Base-by-base conservation (phyloP, 2,888 invertebrate species). In the Dexiosoma caninum region DNA sequence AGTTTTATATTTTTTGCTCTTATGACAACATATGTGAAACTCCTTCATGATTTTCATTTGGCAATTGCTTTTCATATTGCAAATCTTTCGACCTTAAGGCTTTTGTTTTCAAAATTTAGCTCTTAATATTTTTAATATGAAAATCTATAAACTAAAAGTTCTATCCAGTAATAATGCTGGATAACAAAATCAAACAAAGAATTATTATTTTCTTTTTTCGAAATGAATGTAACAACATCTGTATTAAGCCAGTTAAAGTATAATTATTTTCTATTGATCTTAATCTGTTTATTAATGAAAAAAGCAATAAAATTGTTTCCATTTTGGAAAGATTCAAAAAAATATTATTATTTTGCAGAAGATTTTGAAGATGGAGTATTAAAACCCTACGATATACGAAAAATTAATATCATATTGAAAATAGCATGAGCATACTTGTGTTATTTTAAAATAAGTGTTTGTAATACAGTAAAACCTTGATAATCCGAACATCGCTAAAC, bases 1-100 rank as follows among this genome's bases (percentile, higher is more conserved):
- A n/a, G n/a, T n/a, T n/a, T n/a, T n/a, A n/a, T n/a, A n/a, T n/a
- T 82, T 67, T 64, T 81, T 59, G 2, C 14, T 37, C 37, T 37
- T 14, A 42, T 14, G 5, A 42, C 16, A 21, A 19, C 67, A 10
- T n/a, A 12, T 19, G 40, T 9, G 21, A 30, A 60, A 19, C 9
- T 10, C 9, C 59, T 59, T 37, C n/a, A 2, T 27, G 23, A 37
- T 37, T 64, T 44, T 27, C 19, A 21, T 46, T 66, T 19, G 7
- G 4, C 21, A 32, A 51, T 66, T 35, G 14, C 27, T 40, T 14
- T 71, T 66, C 60, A 60, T 46, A 44, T 75, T 70, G 64, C 44
- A 70, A 70, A 66, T 51, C 42, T 32, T 19, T 53, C 57, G 62
- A n/a, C 30, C 53, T 44, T 60, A 46, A 49, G 57, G 49, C 35